These are phyloP conservation scores for Bombus breviceps DNA, from an alignment of 1,140 invertebrate genomes.

Conservation along the genomic window DNA sequence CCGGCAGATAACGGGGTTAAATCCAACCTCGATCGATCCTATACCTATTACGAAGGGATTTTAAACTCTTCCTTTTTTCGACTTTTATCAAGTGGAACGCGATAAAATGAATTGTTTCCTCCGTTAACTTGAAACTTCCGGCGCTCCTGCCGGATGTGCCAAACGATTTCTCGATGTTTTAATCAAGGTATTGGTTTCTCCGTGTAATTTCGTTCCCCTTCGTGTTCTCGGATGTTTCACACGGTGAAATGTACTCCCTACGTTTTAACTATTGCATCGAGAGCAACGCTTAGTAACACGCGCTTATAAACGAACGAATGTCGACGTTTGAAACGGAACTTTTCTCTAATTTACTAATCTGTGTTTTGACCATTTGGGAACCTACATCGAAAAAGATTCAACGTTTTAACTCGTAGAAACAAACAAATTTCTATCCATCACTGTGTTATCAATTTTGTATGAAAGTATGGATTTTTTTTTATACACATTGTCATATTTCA, in stretches of 20 bases:
- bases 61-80: neutral
- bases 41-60: neutral
- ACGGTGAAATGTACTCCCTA: neutral
- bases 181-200: neutral
- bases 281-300: neutral
- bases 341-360: neutral
- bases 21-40: neutral
- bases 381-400: neutral
- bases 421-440: no score
- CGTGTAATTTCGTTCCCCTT: neutral
- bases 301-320: neutral
- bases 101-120: conserved; percentile 15
- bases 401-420: neutral
- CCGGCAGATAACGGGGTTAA: conserved; percentile 9
- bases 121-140: conserved; percentile 5
- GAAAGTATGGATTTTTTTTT: no score
- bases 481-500: neutral
- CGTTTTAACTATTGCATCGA: neutral
- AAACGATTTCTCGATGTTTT: conserved; percentile 15
- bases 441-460: no score
- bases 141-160: neutral
- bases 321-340: neutral
- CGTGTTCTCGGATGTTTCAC: neutral
- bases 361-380: neutral
- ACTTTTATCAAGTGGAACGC: neutral